Evolutionary conservation across 2,888 invertebrate genomes (phyloP).

Genomic region (Poecilus cupreus): DNA sequence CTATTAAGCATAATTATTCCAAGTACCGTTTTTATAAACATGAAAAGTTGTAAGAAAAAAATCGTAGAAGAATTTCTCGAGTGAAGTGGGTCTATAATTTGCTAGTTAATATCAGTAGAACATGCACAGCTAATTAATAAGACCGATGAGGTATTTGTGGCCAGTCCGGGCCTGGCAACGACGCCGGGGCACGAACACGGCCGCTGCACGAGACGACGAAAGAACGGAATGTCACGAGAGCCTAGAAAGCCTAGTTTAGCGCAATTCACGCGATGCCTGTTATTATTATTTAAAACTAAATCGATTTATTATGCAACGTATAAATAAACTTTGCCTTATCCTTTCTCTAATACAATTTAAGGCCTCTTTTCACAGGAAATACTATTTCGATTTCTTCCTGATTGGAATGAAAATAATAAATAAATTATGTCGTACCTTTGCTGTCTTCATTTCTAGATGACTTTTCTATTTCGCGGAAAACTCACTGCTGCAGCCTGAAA

Average conservation of each 20-base stretch:
- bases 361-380: too few relatives aligned
- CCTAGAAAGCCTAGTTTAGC: background rate
- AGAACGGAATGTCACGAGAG: constrained; percentile 34
- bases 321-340: constrained; percentile 2
- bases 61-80: background rate
- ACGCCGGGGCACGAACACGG: constrained; percentile 20
- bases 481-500: background rate
- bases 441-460: background rate
- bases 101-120: constrained; percentile 26
- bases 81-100: constrained; percentile 38
- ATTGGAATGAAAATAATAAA: background rate
- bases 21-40: constrained; percentile 29
- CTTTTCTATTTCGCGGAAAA: background rate
- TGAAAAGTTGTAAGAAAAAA: constrained; percentile 37
- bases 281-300: constrained; percentile 42
- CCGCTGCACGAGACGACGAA: background rate
- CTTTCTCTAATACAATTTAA: too few relatives aligned
- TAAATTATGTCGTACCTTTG: constrained; percentile 24
- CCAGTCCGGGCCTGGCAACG: constrained; percentile 22
- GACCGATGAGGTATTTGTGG: constrained; percentile 35
- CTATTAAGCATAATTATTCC: constrained; percentile 26
- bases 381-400: background rate
- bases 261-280: constrained; percentile 36
- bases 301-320: constrained; percentile 39
- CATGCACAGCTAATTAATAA: constrained; percentile 47